Evolutionary conservation across 2,888 invertebrate species (phyloP).

Genomic region (Mythimna impura): DNA sequence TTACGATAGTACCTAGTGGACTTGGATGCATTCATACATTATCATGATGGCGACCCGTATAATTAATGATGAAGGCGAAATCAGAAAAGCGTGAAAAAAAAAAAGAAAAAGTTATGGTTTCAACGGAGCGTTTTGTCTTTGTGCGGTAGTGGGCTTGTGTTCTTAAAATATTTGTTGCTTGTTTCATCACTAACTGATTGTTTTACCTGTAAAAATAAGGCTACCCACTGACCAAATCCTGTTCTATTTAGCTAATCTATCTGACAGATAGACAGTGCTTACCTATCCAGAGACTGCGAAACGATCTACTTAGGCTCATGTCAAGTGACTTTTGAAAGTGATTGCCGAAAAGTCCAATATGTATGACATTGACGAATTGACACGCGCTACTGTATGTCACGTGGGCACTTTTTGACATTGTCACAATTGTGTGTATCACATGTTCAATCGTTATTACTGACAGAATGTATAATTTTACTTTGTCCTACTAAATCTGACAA

Average conservation of each 20-base stretch:
- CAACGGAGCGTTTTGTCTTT: background rate
- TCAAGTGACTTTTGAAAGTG: no score
- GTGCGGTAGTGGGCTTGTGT: background rate
- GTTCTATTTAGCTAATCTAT: conserved; percentile 6
- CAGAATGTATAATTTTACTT: no score
- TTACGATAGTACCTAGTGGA: conserved; percentile 61
- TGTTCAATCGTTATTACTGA: no score
- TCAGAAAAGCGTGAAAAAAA: conserved; percentile 73
- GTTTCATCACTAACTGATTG: background rate
- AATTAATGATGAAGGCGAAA: conserved; percentile 66
- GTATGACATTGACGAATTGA: no score
- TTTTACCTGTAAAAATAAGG: no score
- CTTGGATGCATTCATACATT: conserved; percentile 61
- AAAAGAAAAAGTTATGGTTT: conserved; percentile 57
- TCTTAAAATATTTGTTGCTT: conserved; percentile 8
- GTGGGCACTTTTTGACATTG: background rate
- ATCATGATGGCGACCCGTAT: conserved; percentile 61
- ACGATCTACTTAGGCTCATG: background rate
- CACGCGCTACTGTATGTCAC: no score
- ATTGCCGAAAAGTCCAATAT: no score
- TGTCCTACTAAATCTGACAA: no score
- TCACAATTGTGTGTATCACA: no score
- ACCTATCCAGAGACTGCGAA: background rate
- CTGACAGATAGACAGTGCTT: background rate
- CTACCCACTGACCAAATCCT: no score